phyloP scores from a whole-genome alignment of 2,888 invertebrate species.

The Ophion ventricosus region DNA sequence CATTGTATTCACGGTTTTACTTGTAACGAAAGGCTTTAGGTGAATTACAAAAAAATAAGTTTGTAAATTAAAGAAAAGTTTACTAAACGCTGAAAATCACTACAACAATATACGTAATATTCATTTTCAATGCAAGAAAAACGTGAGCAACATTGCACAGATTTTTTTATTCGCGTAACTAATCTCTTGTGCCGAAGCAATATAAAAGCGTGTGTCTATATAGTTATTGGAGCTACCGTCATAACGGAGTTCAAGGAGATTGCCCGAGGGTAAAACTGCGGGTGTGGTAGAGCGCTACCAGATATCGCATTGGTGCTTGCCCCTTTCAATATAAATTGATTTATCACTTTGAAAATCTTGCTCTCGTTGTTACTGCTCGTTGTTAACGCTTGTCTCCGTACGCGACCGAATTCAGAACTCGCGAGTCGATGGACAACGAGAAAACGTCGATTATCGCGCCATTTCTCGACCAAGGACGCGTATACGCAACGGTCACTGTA shows the following conservation, averaged over 20 bases:
- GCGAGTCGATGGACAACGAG: conserved; percentile 50
- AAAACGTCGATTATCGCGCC: conserved; percentile 48
- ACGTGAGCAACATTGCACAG: no score
- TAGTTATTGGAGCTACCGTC: conserved; percentile 22
- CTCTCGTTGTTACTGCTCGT: conserved; percentile 35
- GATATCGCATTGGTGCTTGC: conserved; percentile 54
- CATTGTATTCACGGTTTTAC: no score
- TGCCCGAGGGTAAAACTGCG: conserved; percentile 62
- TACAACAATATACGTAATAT: no score
- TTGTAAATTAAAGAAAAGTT: no score
- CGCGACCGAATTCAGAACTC: conserved; percentile 34
- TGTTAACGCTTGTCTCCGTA: neutral
- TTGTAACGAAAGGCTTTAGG: no score
- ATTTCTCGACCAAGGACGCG: conserved; percentile 54
- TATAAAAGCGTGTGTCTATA: no score
- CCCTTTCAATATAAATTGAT: conserved; percentile 63
- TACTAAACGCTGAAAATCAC: no score
- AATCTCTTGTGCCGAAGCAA: no score
- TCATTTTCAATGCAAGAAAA: no score
- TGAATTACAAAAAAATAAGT: no score
- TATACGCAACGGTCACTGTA: conserved; percentile 31
- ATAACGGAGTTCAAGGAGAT: conserved; percentile 65
- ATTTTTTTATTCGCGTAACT: no score
- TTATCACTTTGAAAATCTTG: conserved; percentile 59
- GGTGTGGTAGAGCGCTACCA: conserved; percentile 65